Percentiles rank a stretch among this genome's conserved stretches.
Conservation (phyloP, 2,797 vertebrate species). For the Sparidentex hasta region DNA sequence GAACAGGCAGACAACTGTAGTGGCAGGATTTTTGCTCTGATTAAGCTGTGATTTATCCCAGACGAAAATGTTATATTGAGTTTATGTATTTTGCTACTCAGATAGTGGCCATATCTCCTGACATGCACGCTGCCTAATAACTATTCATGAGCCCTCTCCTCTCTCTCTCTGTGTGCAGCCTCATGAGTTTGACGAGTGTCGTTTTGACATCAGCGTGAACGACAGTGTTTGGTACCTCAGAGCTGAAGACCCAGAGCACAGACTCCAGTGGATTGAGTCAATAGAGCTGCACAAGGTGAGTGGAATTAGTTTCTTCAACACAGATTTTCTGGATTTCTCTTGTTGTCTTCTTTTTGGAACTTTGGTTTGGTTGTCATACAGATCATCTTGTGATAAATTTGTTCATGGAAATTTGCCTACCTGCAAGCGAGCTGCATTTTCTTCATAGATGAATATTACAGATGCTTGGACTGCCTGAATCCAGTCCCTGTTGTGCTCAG, state of each 20-base stretch:
- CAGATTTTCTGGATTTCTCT: neutral
- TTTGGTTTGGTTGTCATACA: conserved; percentile 4
- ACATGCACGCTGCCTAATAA: conserved; percentile 3
- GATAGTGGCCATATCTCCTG: conserved; percentile 1
- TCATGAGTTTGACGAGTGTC: conserved; percentile 98
- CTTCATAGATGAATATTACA: neutral
- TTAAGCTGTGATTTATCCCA: neutral
- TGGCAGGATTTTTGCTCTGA: neutral
- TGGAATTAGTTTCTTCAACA: neutral
- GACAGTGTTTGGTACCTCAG: conserved; percentile 98
- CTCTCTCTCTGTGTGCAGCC: conserved; percentile 85
- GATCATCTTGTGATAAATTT: conserved; percentile 11
- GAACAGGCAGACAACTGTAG: conserved; percentile 8
- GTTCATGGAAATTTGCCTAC: neutral
- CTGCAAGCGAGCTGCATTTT: conserved; percentile 4
- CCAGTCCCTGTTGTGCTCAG: neutral
- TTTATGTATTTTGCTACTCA: conserved; percentile 21
- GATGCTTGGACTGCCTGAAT: conserved; percentile 1
- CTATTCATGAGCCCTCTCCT: conserved; percentile 28
- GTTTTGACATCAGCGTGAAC: conserved; percentile 98
- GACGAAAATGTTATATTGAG: neutral
- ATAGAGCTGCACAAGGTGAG: conserved; percentile 97
- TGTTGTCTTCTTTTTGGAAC: neutral
- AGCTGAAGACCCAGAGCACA: conserved; percentile 94
- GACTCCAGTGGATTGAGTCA: conserved; percentile 95